These are phyloP conservation scores for Cataglyphis rosenhaueri DNA, from an alignment of 2,888 invertebrate genomes.

Conservation along the genomic window DNA sequence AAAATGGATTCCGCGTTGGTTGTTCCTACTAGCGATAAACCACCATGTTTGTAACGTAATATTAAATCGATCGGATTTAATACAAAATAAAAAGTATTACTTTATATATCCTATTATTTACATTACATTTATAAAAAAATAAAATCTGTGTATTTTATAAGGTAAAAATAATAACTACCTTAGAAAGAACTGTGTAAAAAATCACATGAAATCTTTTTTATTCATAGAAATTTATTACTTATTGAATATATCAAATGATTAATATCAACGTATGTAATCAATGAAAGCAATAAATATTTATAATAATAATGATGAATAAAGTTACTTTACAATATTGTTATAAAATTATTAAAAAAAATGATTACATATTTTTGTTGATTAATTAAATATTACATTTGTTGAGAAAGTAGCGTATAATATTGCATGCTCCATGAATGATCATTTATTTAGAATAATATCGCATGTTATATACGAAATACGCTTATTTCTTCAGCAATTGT, in stretches of 20 bases:
- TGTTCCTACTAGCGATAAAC: conserved; percentile 58
- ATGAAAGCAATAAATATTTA: too few species aligned
- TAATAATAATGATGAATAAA: too few species aligned
- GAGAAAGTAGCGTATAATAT: too few species aligned
- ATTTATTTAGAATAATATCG: not conserved
- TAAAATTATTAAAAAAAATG: too few species aligned
- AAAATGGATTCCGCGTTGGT: conserved; percentile 81
- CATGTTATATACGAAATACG: not conserved
- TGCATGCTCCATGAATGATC: not conserved
- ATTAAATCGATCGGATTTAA: not conserved
- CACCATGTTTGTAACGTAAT: conserved; percentile 42
- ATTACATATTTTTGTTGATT: too few species aligned
- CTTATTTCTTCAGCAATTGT: not conserved
- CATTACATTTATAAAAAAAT: not conserved
- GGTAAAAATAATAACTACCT: not conserved
- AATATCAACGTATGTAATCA: too few species aligned
- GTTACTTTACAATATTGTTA: too few species aligned
- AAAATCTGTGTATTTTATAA: not conserved
- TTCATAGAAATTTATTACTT: not conserved
- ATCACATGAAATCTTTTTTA: not conserved
- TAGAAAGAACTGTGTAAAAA: not conserved
- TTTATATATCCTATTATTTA: not conserved
- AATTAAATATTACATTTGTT: too few species aligned
- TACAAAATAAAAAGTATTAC: not conserved
- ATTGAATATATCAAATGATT: too few species aligned